Conservation (phyloP, 1,140 invertebrate genomes). For the Drosophila chauvacae region DNA sequence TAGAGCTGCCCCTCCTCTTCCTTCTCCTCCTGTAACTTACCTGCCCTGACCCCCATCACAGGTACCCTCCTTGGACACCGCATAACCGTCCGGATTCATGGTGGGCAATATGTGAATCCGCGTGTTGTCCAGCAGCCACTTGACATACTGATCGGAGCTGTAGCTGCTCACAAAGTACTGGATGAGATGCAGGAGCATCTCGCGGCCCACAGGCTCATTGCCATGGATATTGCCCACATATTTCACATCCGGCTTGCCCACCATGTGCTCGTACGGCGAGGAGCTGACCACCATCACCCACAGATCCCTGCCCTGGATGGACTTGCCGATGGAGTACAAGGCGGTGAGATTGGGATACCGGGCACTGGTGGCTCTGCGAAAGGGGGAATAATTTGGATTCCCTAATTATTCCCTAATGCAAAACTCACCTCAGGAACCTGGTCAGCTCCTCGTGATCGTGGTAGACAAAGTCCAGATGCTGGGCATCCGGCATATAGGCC, state of each 20-base stretch:
- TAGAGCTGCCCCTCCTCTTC: neutral
- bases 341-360: slow-evolving; percentile 93
- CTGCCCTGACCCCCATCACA: slow-evolving; percentile 94
- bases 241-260: slow-evolving; percentile 96
- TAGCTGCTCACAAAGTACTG: slow-evolving; percentile 94
- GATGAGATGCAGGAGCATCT: slow-evolving; percentile 94
- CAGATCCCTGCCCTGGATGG: slow-evolving; percentile 95
- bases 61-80: slow-evolving; percentile 93
- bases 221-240: slow-evolving; percentile 97
- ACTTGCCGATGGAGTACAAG: slow-evolving; percentile 95
- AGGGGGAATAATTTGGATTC: neutral
- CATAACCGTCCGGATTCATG: slow-evolving; percentile 96
- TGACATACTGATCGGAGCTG: slow-evolving; percentile 91
- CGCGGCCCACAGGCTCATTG: slow-evolving; percentile 94
- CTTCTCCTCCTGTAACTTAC: slow-evolving; percentile 83
- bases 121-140: slow-evolving; percentile 94
- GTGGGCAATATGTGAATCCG: slow-evolving; percentile 96
- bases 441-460: slow-evolving; percentile 96
- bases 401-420: too few species aligned
- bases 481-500: slow-evolving; percentile 80
- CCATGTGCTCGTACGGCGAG: slow-evolving; percentile 95
- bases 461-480: slow-evolving; percentile 91
- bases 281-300: slow-evolving; percentile 98
- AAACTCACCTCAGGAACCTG: slow-evolving; percentile 88
- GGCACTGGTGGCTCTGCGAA: slow-evolving; percentile 87